Base-by-base conservation (phyloP, 2,888 invertebrate genomes). In the Drosophila recens region DNA sequence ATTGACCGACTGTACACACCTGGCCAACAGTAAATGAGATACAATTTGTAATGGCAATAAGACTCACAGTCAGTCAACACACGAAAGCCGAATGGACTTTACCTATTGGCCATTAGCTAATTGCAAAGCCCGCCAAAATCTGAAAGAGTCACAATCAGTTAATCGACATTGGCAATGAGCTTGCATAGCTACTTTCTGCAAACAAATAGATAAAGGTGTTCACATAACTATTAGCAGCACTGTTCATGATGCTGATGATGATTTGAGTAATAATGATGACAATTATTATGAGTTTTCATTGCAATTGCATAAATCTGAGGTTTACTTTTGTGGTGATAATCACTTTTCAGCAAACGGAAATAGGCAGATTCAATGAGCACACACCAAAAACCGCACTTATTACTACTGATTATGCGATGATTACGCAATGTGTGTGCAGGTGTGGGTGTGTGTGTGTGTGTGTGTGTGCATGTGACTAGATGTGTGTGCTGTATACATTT, bases 321-420 rank as follows among this genome's bases (percentile, higher is more conserved):
- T 80, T 76, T 75, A 49, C 69, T 73, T 67, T 65, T 85, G 84
- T 68, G 87, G 84, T 67, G 27, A 46, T 80, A 75, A 82, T 78
- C 80, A 75, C 74, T 69, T 79, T 79, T 64, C 70, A 53, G 52
- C 42, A 65, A 67, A 65, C 48, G 63, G 33, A 62, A 66, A 67
- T 51, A 51, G 30, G 20, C 30, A 54, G 38, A 46, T 57, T 23
- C 27, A n/a, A n/a, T 61, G 30, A 61, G 17, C 23, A 48, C 43
- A 61, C 61, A 46, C 38, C 48, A 53, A 48, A 58, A 46, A 72
- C 77, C 72, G 68, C 75, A 73, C 58, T 75, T 77, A 74, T 72
- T 67, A 79, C 70, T 67, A 56, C 80, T 58, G 71, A 82, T 85
- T 82, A 79, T 72, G 62, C 69, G 53, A 57, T 72, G 71, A 79